Evolutionary conservation across 2,797 vertebrate species (phyloP).

Genomic region (Manis pentadactyla): DNA sequence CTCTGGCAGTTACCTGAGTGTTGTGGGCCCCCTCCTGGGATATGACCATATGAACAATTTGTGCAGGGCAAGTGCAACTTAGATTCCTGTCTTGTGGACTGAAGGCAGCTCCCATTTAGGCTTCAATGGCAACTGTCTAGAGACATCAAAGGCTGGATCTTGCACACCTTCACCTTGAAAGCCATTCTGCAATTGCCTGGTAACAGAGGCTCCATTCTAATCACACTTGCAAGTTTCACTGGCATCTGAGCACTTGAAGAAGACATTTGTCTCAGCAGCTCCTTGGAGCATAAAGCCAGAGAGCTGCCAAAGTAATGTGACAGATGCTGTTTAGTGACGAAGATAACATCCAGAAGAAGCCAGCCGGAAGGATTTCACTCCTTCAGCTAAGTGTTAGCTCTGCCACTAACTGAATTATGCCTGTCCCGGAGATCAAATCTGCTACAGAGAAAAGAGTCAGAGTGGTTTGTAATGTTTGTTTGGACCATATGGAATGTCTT

Average conservation of each 20-base stretch:
- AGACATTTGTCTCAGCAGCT: background rate
- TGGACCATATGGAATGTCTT: background rate
- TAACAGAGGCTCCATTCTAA: background rate
- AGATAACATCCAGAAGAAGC: background rate
- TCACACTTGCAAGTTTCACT: background rate
- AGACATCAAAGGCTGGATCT: background rate
- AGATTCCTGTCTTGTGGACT: background rate
- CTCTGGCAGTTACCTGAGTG: background rate
- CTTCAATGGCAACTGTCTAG: background rate
- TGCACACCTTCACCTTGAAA: background rate
- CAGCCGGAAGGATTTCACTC: background rate
- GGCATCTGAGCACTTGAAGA: background rate
- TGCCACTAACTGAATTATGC: background rate
- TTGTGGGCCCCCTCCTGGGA: background rate
- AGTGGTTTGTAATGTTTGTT: background rate
- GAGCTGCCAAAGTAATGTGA: background rate
- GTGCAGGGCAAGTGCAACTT: background rate
- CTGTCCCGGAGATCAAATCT: background rate
- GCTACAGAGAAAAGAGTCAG: background rate
- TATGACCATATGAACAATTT: no score
- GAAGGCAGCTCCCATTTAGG: background rate
- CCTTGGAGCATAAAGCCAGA: background rate
- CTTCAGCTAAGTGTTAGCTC: background rate
- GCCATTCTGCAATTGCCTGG: rapidly evolving
- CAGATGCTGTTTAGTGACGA: background rate